Percentiles rank a stretch among this genome's conserved stretches.
Conservation (phyloP, 2,888 invertebrate genomes). For the Tetragonisca angustula region DNA sequence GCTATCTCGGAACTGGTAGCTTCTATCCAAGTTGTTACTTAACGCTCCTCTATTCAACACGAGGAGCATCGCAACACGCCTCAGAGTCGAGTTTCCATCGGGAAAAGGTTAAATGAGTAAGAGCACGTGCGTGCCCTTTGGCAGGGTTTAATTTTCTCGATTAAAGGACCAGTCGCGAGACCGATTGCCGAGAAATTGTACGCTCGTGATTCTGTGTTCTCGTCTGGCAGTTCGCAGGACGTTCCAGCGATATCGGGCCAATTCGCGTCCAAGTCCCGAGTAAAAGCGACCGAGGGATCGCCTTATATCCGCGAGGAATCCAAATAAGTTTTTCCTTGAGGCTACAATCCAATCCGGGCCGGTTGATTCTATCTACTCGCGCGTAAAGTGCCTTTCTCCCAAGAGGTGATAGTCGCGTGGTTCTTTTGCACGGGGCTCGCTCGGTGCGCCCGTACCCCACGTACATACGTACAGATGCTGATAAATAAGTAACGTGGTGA, state of each 20-base stretch:
- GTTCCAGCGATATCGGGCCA: constrained; percentile 57
- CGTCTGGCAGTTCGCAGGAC: constrained; percentile 34
- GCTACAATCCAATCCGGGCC: constrained; percentile 70
- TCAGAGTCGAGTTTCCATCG: neutral
- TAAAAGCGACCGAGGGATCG: constrained; percentile 46
- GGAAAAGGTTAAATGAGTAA: constrained; percentile 7
- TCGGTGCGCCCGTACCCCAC: constrained; percentile 14
- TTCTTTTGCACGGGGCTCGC: constrained; percentile 48
- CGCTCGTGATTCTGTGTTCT: constrained; percentile 41
- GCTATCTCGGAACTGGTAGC: neutral
- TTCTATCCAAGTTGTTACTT: constrained; percentile 20
- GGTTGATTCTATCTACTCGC: constrained; percentile 67
- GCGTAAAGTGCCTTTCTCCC: constrained; percentile 70
- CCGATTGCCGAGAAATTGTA: constrained; percentile 25
- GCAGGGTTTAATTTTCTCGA: constrained; percentile 33
- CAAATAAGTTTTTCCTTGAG: constrained; percentile 71
- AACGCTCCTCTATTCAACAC: constrained; percentile 9
- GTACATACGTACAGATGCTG: constrained; percentile 58
- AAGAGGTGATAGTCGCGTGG: constrained; percentile 56
- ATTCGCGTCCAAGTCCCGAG: constrained; percentile 38
- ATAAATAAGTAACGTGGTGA: constrained; percentile 71
- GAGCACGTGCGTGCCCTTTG: neutral
- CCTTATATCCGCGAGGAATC: constrained; percentile 70
- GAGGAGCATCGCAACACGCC: neutral
- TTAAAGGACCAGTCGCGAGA: neutral